These are phyloP conservation scores for Erythrocebus patas DNA, from an alignment of 2,113 vertebrate species.

Conservation along the genomic window DNA sequence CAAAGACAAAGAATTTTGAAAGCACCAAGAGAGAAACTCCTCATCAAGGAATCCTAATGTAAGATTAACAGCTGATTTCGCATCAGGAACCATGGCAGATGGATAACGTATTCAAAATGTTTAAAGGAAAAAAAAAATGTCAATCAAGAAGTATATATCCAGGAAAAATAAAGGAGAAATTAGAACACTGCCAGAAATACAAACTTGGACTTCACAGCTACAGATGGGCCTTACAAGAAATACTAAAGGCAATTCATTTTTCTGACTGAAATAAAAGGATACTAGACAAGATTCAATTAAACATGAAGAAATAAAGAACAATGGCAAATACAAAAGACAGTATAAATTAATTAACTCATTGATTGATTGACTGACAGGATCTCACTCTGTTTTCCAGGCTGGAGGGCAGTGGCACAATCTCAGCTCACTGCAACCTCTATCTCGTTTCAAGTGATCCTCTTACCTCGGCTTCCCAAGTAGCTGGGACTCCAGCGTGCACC, in stretches of 20 bases:
- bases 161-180: background rate
- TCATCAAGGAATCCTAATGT: background rate
- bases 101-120: background rate
- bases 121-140: background rate
- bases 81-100: background rate
- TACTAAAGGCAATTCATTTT: background rate
- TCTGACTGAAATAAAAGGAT: background rate
- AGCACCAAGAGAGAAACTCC: background rate
- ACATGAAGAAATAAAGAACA: background rate
- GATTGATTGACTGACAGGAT: no score
- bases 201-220: background rate
- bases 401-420: no score
- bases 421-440: no score
- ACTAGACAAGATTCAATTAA: background rate
- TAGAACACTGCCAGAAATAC: background rate
- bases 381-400: no score
- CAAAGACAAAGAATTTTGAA: background rate
- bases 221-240: background rate
- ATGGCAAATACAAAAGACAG: background rate
- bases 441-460: no score
- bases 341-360: background rate
- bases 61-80: background rate
- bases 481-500: no score
- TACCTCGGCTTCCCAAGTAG: no score
- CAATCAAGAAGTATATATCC: background rate